Percentiles rank a stretch among this genome's conserved stretches.
Evolutionary conservation across 1,140 invertebrate species (phyloP).

Genomic region (Archivesica marissinica): DNA sequence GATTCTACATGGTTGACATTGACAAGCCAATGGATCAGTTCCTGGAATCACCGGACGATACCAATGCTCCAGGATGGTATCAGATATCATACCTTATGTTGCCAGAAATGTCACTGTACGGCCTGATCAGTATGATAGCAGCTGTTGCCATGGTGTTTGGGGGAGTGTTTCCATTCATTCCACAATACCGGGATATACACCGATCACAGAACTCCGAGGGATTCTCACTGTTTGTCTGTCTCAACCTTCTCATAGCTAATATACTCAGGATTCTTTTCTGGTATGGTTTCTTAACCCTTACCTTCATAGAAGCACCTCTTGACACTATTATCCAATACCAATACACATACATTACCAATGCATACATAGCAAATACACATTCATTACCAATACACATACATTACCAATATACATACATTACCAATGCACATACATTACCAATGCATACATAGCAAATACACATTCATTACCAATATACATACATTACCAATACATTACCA

Average conservation of each 20-base stretch:
- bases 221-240: conserved; percentile 98
- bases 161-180: conserved; percentile 94
- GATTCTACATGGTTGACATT: conserved; percentile 43
- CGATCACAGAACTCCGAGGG: conserved; percentile 95
- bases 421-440: too few species aligned
- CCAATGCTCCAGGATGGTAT: background rate
- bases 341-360: too few species aligned
- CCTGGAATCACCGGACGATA: conserved; percentile 21
- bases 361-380: too few species aligned
- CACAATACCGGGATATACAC: conserved; percentile 97
- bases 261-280: conserved; percentile 98
- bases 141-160: conserved; percentile 93
- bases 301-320: too few species aligned
- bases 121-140: conserved; percentile 68
- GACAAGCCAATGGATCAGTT: conserved; percentile 36
- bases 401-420: too few species aligned
- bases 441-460: too few species aligned
- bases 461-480: too few species aligned
- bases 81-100: background rate
- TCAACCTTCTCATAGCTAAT: conserved; percentile 97
- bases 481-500: too few species aligned
- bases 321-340: too few species aligned
- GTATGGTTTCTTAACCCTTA: too few species aligned
- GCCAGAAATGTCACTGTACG: conserved; percentile 66
- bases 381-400: too few species aligned